phyloP scores from a whole-genome alignment of 2,888 invertebrate species.

The Ctena decussata region DNA sequence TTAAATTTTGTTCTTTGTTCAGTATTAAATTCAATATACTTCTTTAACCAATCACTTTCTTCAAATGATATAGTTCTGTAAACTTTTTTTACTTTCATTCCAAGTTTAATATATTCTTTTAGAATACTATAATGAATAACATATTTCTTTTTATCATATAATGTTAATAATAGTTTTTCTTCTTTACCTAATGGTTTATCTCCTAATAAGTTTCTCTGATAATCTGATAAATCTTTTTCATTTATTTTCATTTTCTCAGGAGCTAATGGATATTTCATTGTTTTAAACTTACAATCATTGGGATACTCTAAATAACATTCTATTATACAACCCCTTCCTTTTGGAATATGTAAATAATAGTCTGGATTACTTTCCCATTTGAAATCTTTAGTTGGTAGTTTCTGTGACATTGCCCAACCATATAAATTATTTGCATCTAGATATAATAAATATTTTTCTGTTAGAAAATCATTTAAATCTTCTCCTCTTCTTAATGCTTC shows the following conservation, averaged over 20 bases:
- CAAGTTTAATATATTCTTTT: neutral
- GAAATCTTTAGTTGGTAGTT: conserved; percentile 30
- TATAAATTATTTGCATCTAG: conserved; percentile 43
- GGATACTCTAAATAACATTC: conserved; percentile 47
- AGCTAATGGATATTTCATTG: conserved; percentile 35
- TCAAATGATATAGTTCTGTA: conserved; percentile 8
- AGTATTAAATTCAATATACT: no score
- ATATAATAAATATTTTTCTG: no score
- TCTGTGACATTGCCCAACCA: conserved; percentile 37
- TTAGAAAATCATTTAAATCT: no score
- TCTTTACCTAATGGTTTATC: no score
- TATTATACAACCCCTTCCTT: conserved; percentile 40
- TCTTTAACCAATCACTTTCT: conserved; percentile 14
- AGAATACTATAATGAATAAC: conserved; percentile 5
- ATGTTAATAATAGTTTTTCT: no score
- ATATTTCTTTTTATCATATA: conserved; percentile 6
- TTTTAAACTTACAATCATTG: conserved; percentile 32
- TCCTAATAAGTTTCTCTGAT: no score
- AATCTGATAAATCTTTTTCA: conserved; percentile 38
- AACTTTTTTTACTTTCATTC: conserved; percentile 23
- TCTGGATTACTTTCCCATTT: conserved; percentile 11
- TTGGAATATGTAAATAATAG: conserved; percentile 26
- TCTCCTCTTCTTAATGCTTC: no score
- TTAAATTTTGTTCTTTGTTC: no score
- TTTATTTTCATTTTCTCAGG: conserved; percentile 32